Conservation (phyloP, 2,888 invertebrate genomes). For the Erpobdella octoculata region DNA sequence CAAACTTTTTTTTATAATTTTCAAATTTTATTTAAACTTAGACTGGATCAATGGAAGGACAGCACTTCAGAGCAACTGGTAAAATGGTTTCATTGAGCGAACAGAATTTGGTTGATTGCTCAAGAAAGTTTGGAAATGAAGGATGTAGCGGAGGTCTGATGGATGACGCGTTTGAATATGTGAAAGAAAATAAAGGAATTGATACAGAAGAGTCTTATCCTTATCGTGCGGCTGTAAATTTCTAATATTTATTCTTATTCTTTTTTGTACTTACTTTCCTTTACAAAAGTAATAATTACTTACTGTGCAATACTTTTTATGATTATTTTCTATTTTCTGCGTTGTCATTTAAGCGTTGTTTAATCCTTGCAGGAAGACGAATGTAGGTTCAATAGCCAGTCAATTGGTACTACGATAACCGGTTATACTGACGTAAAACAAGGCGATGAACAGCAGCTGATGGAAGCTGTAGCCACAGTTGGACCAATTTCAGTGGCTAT, state of each 20-base stretch:
- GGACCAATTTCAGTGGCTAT: constrained; percentile 82
- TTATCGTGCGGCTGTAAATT: constrained; percentile 41
- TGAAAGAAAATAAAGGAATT: constrained; percentile 64
- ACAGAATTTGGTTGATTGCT: constrained; percentile 54
- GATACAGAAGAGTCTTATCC: constrained; percentile 55
- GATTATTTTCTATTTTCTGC: not conserved
- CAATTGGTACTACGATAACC: constrained; percentile 65
- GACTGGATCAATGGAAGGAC: constrained; percentile 27
- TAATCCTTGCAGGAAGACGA: constrained; percentile 32
- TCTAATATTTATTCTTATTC: not conserved
- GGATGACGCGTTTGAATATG: constrained; percentile 43
- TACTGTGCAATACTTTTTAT: not conserved
- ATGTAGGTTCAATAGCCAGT: constrained; percentile 56
- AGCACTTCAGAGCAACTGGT: constrained; percentile 15
- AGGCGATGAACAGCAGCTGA: constrained; percentile 67
- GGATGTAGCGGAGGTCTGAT: constrained; percentile 40
- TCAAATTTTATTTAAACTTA: not conserved
- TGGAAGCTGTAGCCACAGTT: constrained; percentile 70
- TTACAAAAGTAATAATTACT: not conserved
- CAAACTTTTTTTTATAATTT: not conserved
- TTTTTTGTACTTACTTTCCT: not conserved
- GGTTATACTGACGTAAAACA: constrained; percentile 70
- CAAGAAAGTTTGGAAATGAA: constrained; percentile 36
- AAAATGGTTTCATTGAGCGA: constrained; percentile 42
- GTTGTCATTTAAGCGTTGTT: not conserved